These are phyloP conservation scores for Lampris incognitus DNA, from an alignment of 2,113 vertebrate genomes.

Conservation along the genomic window DNA sequence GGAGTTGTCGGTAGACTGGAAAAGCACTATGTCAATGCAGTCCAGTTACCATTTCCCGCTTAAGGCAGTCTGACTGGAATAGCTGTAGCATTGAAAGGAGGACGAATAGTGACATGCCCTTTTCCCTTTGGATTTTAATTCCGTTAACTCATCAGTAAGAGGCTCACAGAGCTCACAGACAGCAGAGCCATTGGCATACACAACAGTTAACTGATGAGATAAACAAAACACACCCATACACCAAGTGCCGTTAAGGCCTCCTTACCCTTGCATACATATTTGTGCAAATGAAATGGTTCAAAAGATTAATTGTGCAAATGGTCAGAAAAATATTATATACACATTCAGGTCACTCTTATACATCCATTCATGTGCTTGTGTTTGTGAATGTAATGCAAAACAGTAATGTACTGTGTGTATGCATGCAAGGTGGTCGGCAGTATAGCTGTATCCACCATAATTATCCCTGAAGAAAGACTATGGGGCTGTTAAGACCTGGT, in stretches of 20 bases:
- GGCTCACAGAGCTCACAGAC: slow-evolving; percentile 45
- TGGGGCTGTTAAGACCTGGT: no score
- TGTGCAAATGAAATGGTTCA: slow-evolving; percentile 67
- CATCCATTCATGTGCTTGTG: slow-evolving; percentile 20
- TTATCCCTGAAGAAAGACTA: slow-evolving; percentile 41
- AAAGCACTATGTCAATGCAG: no score
- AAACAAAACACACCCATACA: slow-evolving; percentile 29
- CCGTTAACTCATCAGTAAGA: slow-evolving; percentile 45
- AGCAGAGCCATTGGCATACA: slow-evolving; percentile 50
- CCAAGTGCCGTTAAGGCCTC: slow-evolving; percentile 11
- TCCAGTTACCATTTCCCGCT: not conserved
- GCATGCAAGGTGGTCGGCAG: not conserved
- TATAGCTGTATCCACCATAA: slow-evolving; percentile 4
- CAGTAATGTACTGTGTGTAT: not conserved
- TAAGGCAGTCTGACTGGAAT: slow-evolving; percentile 52
- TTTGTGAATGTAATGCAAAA: not conserved
- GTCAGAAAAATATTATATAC: slow-evolving; percentile 33
- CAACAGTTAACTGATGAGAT: slow-evolving; percentile 25
- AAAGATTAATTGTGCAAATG: slow-evolving; percentile 67
- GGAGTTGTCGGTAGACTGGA: no score
- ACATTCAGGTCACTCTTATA: slow-evolving; percentile 30
- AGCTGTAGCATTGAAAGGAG: slow-evolving; percentile 55
- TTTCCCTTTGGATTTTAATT: slow-evolving; percentile 49
- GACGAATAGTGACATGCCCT: slow-evolving; percentile 36
- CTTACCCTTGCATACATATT: slow-evolving; percentile 27